Percentiles rank a stretch among this genome's conserved stretches.
Evolutionary conservation across 2,113 vertebrate species (phyloP).

Genomic region (Pimephales promelas): DNA sequence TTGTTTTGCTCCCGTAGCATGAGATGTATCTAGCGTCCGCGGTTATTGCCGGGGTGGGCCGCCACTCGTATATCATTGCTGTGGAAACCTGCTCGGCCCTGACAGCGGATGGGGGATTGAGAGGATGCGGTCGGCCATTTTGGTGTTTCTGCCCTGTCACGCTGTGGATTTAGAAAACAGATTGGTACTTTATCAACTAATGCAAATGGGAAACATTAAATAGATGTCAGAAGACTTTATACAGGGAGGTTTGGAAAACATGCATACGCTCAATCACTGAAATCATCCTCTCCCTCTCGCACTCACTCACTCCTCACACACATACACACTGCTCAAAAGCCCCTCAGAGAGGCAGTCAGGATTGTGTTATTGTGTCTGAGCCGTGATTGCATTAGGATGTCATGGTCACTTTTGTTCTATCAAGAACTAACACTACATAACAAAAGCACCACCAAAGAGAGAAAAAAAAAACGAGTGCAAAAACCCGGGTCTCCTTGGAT

Average conservation of each 20-base stretch:
- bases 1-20: slow-evolving; percentile 69
- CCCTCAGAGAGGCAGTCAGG: neutral
- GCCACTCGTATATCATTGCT: slow-evolving; percentile 66
- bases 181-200: neutral
- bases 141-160: slow-evolving; percentile 35
- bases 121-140: slow-evolving; percentile 24
- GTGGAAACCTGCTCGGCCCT: slow-evolving; percentile 46
- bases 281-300: neutral
- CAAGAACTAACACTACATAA: slow-evolving; percentile 1
- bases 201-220: slow-evolving; percentile 50
- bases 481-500: neutral
- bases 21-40: slow-evolving; percentile 64
- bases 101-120: slow-evolving; percentile 45
- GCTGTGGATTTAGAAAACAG: slow-evolving; percentile 45
- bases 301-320: neutral
- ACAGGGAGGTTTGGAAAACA: slow-evolving; percentile 23
- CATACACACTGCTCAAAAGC: neutral
- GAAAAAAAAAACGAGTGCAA: neutral
- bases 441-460: neutral
- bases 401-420: neutral
- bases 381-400: slow-evolving; percentile 17
- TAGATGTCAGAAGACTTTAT: slow-evolving; percentile 1
- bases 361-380: slow-evolving; percentile 9
- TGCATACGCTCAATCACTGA: slow-evolving; percentile 1
- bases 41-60: slow-evolving; percentile 64